A percentile compares a stretch with the other conserved stretches of the same genome.
These are phyloP conservation scores for Pseudorhombus dupliciocellatus DNA, from an alignment of 2,113 vertebrate genomes.

Conservation along the genomic window DNA sequence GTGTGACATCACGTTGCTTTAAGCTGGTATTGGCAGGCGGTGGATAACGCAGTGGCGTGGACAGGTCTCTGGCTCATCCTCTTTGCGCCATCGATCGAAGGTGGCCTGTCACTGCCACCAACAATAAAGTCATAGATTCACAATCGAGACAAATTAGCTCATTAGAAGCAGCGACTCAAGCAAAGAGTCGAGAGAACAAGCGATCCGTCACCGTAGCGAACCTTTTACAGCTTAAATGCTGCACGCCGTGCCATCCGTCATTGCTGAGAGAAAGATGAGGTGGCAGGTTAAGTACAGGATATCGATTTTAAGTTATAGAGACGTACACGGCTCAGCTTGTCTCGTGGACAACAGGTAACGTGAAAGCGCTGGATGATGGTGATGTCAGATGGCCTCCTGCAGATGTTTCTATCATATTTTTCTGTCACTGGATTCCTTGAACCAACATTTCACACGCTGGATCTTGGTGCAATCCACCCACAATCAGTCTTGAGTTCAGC, in stretches of 20 bases:
- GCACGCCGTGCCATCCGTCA: too few relatives aligned
- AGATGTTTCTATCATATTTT: background rate
- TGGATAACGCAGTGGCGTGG: background rate
- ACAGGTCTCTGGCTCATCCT: conserved; percentile 7
- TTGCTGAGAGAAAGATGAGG: too few relatives aligned
- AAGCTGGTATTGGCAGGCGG: conserved; percentile 1
- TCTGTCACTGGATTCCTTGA: too few relatives aligned
- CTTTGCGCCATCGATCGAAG: conserved; percentile 24
- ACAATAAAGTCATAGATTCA: conserved; percentile 27
- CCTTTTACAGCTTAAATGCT: too few relatives aligned
- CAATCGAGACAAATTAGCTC: conserved; percentile 38
- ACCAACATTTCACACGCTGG: too few relatives aligned
- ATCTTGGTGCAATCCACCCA: too few relatives aligned
- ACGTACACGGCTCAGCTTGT: too few relatives aligned
- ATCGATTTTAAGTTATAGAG: too few relatives aligned
- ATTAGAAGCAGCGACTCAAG: conserved; percentile 27
- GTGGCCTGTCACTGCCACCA: conserved; percentile 3
- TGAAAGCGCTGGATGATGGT: background rate
- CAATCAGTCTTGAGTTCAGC: too few relatives aligned
- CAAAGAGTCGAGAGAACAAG: conserved; percentile 2
- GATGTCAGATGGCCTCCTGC: background rate
- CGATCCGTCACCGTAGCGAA: conserved; percentile 12
- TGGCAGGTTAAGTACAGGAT: too few relatives aligned
- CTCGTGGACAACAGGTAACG: too few relatives aligned
- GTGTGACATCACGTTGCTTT: background rate